Evolutionary conservation across 1,140 invertebrate genomes (phyloP), one percentile per base, ranked within the genome.

Genomic region (Drosophila triauraria): DNA sequence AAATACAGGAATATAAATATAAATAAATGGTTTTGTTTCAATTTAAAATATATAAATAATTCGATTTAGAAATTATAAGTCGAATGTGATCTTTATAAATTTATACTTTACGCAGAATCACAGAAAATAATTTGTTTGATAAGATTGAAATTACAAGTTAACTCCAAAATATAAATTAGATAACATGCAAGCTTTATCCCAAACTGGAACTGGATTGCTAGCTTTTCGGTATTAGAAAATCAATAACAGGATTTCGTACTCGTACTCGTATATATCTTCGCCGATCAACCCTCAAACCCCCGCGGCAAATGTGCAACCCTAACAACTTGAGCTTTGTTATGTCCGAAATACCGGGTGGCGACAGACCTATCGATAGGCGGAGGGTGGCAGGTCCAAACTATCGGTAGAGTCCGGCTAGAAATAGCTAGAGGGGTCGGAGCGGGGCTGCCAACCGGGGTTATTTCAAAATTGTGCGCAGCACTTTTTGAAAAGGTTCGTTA

Each of bases 231-330:
- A 30, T 43, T 56, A 60, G 43, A 75, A 76, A 76, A 76, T 76
- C 74, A 76, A 76, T 76, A 76, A 48, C 17, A 27, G 58, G 59
- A 76, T 32, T 77, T 51, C 50, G 15, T 61, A 59, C 64, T 70
- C 30, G 30, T 8, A 62, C 78, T 38, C 13, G 20, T 51, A 51
- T 30, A 51, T 53, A 38, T 53, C 35, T 56, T 40, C 35, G 78
- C 65, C 67, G 80, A 87, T 86, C 82, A 87, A 82, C 83, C 83
- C 83, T 80, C 83, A 70, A 72, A 59, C 51, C 61, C 60, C 51
- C 62, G 9, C 35, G 38, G 43, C 60, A 23, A 40, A 43, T 40
- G 54, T 64, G 67, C 77, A 84, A 80, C 71, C 72, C 80, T 88
- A 64, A 80, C 80, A 90, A 90, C 80, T 90, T 88, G 74, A 88